phyloP scores from a whole-genome alignment of 2,888 invertebrate genomes.

The Cataglyphis albicans region DNA sequence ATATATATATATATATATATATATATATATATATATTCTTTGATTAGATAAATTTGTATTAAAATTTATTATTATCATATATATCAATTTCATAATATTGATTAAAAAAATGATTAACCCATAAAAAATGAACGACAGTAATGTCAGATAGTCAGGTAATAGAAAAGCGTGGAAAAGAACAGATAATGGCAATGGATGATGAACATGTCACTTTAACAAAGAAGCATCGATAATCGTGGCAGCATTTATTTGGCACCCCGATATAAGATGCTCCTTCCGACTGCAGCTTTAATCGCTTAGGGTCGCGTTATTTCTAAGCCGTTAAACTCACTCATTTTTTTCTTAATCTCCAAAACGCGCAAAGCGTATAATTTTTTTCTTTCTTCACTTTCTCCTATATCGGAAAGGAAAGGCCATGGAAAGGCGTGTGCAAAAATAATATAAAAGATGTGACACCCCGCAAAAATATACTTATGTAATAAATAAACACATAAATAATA shows the following conservation, averaged over 20 bases:
- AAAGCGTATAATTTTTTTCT: constrained; percentile 49
- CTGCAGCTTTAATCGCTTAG: constrained; percentile 70
- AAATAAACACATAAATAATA: background rate
- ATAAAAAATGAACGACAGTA: background rate
- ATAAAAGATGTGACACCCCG: background rate
- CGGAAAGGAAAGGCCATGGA: background rate
- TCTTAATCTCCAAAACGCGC: constrained; percentile 22
- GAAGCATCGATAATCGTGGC: constrained; percentile 60
- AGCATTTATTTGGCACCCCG: constrained; percentile 70
- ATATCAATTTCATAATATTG: background rate
- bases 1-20: no score
- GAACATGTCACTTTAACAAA: constrained; percentile 56
- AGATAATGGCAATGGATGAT: constrained; percentile 34
- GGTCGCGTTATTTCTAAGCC: constrained; percentile 79
- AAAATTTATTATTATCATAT: background rate
- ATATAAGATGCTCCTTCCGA: constrained; percentile 44
- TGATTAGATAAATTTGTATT: background rate
- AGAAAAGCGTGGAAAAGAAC: constrained; percentile 8
- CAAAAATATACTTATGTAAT: background rate
- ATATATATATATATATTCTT: background rate
- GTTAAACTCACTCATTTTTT: constrained; percentile 69
- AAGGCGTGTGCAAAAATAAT: constrained; percentile 5
- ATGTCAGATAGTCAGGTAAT: constrained; percentile 6
- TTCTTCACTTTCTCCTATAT: constrained; percentile 2
- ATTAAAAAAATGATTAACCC: background rate